phyloP scores from a whole-genome alignment of 2,797 vertebrate genomes.

The Melanotaenia pygmaea region DNA sequence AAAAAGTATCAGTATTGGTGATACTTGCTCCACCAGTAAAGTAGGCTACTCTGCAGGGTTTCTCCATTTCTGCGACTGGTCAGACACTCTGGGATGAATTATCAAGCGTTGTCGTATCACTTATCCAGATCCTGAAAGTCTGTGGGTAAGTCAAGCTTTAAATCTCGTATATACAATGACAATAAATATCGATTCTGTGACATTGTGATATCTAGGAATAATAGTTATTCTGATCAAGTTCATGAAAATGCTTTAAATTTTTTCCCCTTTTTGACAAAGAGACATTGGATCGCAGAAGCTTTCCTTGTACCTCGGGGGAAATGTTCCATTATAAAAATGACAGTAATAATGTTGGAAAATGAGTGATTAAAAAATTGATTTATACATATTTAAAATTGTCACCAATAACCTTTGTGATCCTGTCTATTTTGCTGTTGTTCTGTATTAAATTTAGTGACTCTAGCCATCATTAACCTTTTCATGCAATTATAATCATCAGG shows the following conservation, averaged over 20 bases:
- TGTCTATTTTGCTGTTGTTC: neutral
- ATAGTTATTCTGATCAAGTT: neutral
- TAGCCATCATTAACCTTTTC: slow-evolving; percentile 65
- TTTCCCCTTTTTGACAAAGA: neutral
- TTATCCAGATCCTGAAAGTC: too few species aligned
- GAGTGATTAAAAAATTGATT: neutral
- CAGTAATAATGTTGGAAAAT: neutral
- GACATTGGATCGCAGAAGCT: neutral
- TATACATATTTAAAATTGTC: slow-evolving; percentile 3
- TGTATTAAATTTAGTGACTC: slow-evolving; percentile 11
- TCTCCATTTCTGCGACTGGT: too few species aligned
- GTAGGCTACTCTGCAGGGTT: too few species aligned
- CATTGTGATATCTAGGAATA: neutral
- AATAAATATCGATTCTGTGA: too few species aligned
- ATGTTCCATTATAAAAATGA: neutral
- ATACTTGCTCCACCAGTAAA: too few species aligned
- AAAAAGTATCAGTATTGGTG: too few species aligned
- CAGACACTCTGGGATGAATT: too few species aligned
- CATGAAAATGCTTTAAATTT: neutral
- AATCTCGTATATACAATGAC: too few species aligned
- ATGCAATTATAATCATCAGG: slow-evolving; percentile 56
- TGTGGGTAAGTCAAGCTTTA: too few species aligned
- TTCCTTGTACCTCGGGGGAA: neutral
- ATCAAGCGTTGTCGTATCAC: too few species aligned
- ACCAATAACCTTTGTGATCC: neutral